Evolutionary conservation across 1,140 invertebrate genomes (phyloP).

Genomic region (Drosophila lacertosa): DNA sequence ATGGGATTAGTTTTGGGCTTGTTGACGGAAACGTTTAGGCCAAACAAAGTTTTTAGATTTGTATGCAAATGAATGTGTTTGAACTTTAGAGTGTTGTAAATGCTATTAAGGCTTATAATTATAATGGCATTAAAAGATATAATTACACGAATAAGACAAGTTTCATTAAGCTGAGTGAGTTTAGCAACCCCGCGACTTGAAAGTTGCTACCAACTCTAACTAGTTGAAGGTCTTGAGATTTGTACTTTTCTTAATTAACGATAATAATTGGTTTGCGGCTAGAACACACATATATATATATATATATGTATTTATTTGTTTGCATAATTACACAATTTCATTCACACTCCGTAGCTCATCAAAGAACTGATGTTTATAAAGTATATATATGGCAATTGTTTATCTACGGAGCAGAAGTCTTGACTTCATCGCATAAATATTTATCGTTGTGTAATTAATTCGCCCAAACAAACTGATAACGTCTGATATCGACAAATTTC

Average conservation of each 20-base stretch:
- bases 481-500: conserved; percentile 11
- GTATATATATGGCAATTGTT: conserved; percentile 48
- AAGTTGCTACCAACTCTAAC: background rate
- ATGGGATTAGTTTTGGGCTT: conserved; percentile 24
- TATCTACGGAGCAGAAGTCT: conserved; percentile 49
- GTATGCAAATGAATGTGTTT: conserved; percentile 28
- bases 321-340: conserved; percentile 2
- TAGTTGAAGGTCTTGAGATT: conserved; percentile 19
- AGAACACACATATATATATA: background rate
- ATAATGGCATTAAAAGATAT: conserved; percentile 48
- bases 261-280: background rate
- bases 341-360: conserved; percentile 6
- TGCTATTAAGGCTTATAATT: conserved; percentile 34
- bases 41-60: background rate
- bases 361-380: conserved; percentile 13
- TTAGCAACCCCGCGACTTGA: conserved; percentile 3
- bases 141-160: conserved; percentile 41
- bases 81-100: conserved; percentile 22
- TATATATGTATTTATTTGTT: background rate
- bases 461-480: conserved; percentile 9
- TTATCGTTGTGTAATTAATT: conserved; percentile 44
- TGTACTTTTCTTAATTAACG: conserved; percentile 7
- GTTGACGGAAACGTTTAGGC: conserved; percentile 18
- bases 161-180: conserved; percentile 33
- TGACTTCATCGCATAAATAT: conserved; percentile 36